Percentiles rank a stretch among this genome's conserved stretches.
phyloP scores from a whole-genome alignment of 1,140 invertebrate genomes.

The Rhyzopertha dominica region DNA sequence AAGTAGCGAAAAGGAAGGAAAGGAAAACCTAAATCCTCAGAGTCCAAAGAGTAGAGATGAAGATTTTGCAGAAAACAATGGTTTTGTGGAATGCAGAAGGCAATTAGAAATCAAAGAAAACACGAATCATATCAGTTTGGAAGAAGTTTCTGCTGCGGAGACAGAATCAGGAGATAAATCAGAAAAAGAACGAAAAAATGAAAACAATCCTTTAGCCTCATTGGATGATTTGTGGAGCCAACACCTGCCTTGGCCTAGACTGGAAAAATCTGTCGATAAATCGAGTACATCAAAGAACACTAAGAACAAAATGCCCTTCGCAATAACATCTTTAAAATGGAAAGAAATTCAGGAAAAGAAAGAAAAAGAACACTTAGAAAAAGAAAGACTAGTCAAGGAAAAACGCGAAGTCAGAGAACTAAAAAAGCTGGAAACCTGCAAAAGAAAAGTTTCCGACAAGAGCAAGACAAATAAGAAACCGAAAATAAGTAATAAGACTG shows the following conservation, averaged over 20 bases:
- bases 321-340: slow-evolving; percentile 2
- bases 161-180: slow-evolving; percentile 1
- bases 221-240: slow-evolving; percentile 6
- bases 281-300: not conserved
- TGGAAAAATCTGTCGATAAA: slow-evolving; percentile 4
- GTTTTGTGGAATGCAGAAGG: too few relatives aligned
- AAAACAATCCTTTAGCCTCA: too few relatives aligned
- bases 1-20: too few relatives aligned
- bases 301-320: slow-evolving; percentile 5
- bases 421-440: slow-evolving; percentile 5
- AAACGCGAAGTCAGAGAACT: slow-evolving; percentile 5
- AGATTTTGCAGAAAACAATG: too few relatives aligned
- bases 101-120: slow-evolving; percentile 1
- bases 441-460: not conserved
- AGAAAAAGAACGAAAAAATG: slow-evolving; percentile 4
- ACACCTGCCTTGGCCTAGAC: slow-evolving; percentile 4
- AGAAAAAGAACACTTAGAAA: slow-evolving; percentile 6
- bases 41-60: too few relatives aligned
- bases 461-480: too few relatives aligned
- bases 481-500: slow-evolving; percentile 1
- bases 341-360: slow-evolving; percentile 7
- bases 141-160: slow-evolving; percentile 2
- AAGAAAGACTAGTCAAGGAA: slow-evolving; percentile 5
- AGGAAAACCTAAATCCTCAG: too few relatives aligned
- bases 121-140: slow-evolving; percentile 1